Base-by-base conservation (phyloP, 2,113 vertebrate species). In the Colistium nudipinnis region DNA sequence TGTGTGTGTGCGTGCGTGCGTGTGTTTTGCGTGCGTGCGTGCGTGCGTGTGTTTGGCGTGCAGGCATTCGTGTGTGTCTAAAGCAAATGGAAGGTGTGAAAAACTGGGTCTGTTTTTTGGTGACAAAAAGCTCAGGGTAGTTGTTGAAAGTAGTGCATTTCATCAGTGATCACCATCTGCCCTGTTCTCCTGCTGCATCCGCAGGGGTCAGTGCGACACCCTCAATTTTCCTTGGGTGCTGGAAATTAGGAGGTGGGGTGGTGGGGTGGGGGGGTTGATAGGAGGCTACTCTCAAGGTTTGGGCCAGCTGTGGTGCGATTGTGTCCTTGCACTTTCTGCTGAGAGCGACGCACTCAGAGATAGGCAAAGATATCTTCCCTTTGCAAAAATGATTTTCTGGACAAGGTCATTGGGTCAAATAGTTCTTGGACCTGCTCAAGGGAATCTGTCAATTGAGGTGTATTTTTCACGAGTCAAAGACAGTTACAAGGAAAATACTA, bases 121-220 rank as follows among this genome's bases (percentile, higher is more conserved):
- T 55, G 56, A 64, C 67, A 39, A 57, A 76, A 61, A 52, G 19
- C 68, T 63, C 62, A 61, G 16, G 19, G 22, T 68, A 52, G 17
- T 62, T 43, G 2, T 65, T 68, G n/a, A n/a, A n/a, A n/a, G 57
- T 69, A 30, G 4, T 76, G 64, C 61, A 80, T 74, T 69, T 81
- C 51, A 78, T 73, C 66, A 73, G 55, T 79, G 72, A 81, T 74
- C 67, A 62, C 64, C 70, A 78, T 71, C 51, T 76, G 75, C 71
- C 70, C 74, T 49, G 14, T 78, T 79, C 59, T 79, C 55, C 63
- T 68, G 67, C 70, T 84, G 41, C 72, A 75, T 81, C 85, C 81
- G 75, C 79, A 82, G 85, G 81, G 84, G 83, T 86, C 84, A 87
- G 57, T 81, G 70, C 80, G 78, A 69, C 70, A 64, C 75, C 64